Evolutionary conservation across 2,888 invertebrate species (phyloP).

Genomic region (Bellardia pandia): DNA sequence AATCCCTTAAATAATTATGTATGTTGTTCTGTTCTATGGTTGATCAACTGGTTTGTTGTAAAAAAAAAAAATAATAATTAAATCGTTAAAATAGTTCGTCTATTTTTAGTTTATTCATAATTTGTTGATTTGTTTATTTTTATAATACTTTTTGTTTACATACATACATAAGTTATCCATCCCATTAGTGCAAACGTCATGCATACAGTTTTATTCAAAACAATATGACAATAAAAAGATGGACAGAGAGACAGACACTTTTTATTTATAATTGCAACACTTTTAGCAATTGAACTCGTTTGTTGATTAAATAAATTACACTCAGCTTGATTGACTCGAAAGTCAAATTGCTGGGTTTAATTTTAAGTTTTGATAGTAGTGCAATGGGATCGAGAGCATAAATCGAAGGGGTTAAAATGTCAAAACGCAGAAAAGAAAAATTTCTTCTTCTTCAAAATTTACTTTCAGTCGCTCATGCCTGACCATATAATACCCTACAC

Average conservation of each 20-base stretch:
- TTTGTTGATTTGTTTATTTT: slow-evolving; percentile 39
- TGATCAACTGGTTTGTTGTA: not conserved
- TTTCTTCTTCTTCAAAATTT: no score
- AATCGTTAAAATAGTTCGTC: slow-evolving; percentile 31
- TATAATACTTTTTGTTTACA: not conserved
- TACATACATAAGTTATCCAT: not conserved
- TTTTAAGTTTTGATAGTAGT: slow-evolving; percentile 14
- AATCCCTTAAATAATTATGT: slow-evolving; percentile 23
- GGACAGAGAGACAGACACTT: slow-evolving; percentile 5
- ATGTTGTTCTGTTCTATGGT: not conserved
- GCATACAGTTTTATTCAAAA: not conserved
- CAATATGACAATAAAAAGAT: not conserved
- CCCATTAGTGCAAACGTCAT: slow-evolving; percentile 4
- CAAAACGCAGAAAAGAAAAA: no score
- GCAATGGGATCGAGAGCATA: not conserved
- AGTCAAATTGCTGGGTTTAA: slow-evolving; percentile 53
- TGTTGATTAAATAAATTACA: slow-evolving; percentile 62
- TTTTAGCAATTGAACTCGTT: slow-evolving; percentile 61
- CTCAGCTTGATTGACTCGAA: slow-evolving; percentile 54
- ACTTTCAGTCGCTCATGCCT: no score
- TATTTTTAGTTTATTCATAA: slow-evolving; percentile 56
- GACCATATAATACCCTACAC: no score
- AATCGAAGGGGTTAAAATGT: no score
- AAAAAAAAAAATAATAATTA: slow-evolving; percentile 38
- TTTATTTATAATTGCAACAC: slow-evolving; percentile 53